A percentile compares a stretch with the other conserved stretches of the same genome.
Evolutionary conservation across 1,140 invertebrate genomes (phyloP).

Genomic region (Psix sp.): DNA sequence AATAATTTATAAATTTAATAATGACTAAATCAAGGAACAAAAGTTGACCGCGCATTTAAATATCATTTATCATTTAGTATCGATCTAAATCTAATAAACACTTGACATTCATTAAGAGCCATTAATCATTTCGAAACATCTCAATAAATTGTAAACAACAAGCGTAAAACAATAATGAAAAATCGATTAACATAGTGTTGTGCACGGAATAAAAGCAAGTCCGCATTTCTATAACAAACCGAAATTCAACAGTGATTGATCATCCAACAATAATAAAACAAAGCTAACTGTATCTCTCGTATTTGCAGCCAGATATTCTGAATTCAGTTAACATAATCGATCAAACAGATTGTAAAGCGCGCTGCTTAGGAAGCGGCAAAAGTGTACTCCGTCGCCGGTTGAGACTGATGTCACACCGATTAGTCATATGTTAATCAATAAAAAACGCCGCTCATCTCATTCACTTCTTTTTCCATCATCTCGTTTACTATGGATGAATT

Average conservation of each 20-base stretch:
- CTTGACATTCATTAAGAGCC: conserved; percentile 30
- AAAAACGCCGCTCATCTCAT: conserved; percentile 20
- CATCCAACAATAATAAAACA: conserved; percentile 7
- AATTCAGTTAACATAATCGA: conserved; percentile 1
- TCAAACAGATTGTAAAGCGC: neutral
- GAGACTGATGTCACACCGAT: conserved; percentile 4
- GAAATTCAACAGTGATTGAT: conserved; percentile 9
- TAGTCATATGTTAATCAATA: conserved; percentile 43
- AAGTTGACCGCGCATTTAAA: neutral
- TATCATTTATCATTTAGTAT: conserved; percentile 29
- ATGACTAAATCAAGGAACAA: too few relatives aligned
- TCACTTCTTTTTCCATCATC: conserved; percentile 24
- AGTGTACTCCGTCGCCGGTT: too few relatives aligned
- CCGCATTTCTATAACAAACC: neutral
- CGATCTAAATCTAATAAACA: conserved; percentile 41
- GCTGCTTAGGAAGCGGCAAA: too few relatives aligned
- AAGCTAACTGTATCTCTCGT: conserved; percentile 1
- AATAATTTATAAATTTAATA: too few relatives aligned
- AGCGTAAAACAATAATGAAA: conserved; percentile 21
- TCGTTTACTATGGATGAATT: conserved; percentile 46
- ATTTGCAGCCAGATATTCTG: conserved; percentile 1
- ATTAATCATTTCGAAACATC: conserved; percentile 41
- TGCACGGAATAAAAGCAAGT: conserved; percentile 31
- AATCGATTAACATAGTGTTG: conserved; percentile 24
- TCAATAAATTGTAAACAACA: conserved; percentile 42